Conservation (phyloP, 2,888 invertebrate species). For the Unio pictorum region DNA sequence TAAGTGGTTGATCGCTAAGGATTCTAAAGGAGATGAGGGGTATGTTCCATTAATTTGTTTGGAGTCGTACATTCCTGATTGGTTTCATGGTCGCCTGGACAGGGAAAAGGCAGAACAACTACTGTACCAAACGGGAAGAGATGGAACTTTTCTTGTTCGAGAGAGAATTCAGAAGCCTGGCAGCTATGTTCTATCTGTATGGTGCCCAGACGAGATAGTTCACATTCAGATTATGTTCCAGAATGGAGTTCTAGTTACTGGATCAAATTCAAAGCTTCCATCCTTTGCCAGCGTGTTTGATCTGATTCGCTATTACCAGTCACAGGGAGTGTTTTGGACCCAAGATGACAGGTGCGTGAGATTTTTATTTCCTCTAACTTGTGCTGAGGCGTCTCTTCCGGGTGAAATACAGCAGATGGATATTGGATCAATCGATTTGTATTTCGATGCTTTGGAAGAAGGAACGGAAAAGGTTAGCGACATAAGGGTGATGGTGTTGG, state of each 20-base stretch:
- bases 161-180: slow-evolving; percentile 24
- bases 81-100: slow-evolving; percentile 36
- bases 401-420: slow-evolving; percentile 33
- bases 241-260: slow-evolving; percentile 25
- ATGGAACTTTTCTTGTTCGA: slow-evolving; percentile 34
- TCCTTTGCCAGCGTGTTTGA: slow-evolving; percentile 22
- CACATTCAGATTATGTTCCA: slow-evolving; percentile 29
- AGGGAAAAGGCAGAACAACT: slow-evolving; percentile 24
- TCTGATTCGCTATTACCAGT: slow-evolving; percentile 23
- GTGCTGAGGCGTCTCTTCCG: slow-evolving; percentile 27
- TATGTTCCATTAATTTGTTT: slow-evolving; percentile 27
- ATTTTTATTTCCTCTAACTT: slow-evolving; percentile 29
- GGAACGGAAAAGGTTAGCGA: slow-evolving; percentile 32
- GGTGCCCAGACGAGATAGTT: slow-evolving; percentile 28
- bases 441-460: slow-evolving; percentile 29
- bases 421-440: slow-evolving; percentile 27
- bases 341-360: slow-evolving; percentile 25
- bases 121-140: slow-evolving; percentile 29
- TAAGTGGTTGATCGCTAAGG: slow-evolving; percentile 27
- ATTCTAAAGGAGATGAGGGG: slow-evolving; percentile 28
- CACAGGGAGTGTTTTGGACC: slow-evolving; percentile 26
- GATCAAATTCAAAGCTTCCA: slow-evolving; percentile 18
- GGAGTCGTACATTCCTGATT: slow-evolving; percentile 35
- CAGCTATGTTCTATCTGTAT: slow-evolving; percentile 31
- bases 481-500: slow-evolving; percentile 34